These are phyloP conservation scores for Acrocephalus arundinaceus DNA, from an alignment of 2,113 vertebrate species.

Conservation along the genomic window DNA sequence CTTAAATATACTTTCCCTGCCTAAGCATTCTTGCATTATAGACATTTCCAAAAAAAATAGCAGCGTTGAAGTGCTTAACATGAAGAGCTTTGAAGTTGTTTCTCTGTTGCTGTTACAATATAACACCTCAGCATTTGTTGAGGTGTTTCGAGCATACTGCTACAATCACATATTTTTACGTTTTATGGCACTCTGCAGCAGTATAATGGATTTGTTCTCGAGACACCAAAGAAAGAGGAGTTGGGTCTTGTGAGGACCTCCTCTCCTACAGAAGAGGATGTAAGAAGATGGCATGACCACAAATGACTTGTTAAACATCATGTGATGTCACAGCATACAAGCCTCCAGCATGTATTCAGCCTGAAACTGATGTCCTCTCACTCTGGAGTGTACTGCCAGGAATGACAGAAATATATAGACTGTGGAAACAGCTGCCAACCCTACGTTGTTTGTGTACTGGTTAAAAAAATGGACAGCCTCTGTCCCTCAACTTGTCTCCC, in stretches of 20 bases:
- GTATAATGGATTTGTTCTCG: background rate
- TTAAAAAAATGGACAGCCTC: background rate
- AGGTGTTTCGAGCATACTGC: background rate
- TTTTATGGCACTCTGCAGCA: background rate
- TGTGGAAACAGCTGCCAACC: background rate
- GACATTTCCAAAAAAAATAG: background rate
- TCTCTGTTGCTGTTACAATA: background rate
- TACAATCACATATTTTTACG: background rate
- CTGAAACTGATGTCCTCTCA: background rate
- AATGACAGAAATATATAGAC: background rate
- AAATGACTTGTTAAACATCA: background rate
- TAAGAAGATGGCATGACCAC: background rate
- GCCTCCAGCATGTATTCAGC: background rate
- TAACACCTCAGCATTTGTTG: background rate
- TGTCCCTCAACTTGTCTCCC: background rate
- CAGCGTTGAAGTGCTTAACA: background rate
- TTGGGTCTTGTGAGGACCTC: background rate
- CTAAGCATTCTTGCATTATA: constrained; percentile 12
- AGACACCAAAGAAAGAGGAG: background rate
- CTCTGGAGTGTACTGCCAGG: background rate
- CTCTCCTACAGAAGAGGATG: background rate
- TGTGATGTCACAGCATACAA: background rate
- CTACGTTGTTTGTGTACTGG: background rate
- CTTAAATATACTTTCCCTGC: constrained; percentile 7
- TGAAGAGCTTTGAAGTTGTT: background rate